phyloP scores from a whole-genome alignment of 2,888 invertebrate species.

The Drosophila vallismaia region DNA sequence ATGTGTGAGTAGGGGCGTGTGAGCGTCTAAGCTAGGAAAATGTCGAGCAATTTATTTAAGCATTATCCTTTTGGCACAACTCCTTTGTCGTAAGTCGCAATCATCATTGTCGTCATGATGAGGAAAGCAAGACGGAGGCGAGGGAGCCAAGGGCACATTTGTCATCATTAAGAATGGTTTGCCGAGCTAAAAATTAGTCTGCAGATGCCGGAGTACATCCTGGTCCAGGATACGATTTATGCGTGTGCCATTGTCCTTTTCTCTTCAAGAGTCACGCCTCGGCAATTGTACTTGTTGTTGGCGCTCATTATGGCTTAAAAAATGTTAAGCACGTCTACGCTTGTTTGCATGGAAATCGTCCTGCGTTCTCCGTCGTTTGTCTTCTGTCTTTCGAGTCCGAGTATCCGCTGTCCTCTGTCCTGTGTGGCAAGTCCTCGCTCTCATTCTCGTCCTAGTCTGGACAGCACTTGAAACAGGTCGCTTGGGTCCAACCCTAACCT shows the following conservation, averaged over 20 bases:
- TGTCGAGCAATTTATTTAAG: constrained; percentile 60
- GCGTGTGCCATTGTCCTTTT: constrained; percentile 63
- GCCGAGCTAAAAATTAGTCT: constrained; percentile 63
- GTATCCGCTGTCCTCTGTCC: constrained; percentile 8
- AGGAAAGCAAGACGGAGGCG: neutral
- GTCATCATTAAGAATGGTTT: constrained; percentile 70
- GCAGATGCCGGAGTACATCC: constrained; percentile 28
- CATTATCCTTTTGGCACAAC: constrained; percentile 58
- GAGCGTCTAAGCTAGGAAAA: constrained; percentile 34
- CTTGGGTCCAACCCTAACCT: constrained; percentile 55
- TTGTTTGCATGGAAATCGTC: constrained; percentile 60
- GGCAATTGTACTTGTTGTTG: constrained; percentile 50
- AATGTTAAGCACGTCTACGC: constrained; percentile 74
- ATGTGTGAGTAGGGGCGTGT: constrained; percentile 3
- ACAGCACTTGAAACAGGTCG: constrained; percentile 64
- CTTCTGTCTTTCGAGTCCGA: constrained; percentile 11
- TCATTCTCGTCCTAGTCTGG: constrained; percentile 23
- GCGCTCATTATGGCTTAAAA: constrained; percentile 74
- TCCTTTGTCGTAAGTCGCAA: constrained; percentile 59
- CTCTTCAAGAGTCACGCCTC: constrained; percentile 65
- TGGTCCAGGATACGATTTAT: constrained; percentile 66
- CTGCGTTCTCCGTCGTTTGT: constrained; percentile 24
- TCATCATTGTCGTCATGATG: constrained; percentile 42
- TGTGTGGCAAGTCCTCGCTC: constrained; percentile 20
- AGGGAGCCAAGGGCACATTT: constrained; percentile 57